Conservation (phyloP, 1,140 invertebrate genomes). For the Amphibalanus amphitrite region DNA sequence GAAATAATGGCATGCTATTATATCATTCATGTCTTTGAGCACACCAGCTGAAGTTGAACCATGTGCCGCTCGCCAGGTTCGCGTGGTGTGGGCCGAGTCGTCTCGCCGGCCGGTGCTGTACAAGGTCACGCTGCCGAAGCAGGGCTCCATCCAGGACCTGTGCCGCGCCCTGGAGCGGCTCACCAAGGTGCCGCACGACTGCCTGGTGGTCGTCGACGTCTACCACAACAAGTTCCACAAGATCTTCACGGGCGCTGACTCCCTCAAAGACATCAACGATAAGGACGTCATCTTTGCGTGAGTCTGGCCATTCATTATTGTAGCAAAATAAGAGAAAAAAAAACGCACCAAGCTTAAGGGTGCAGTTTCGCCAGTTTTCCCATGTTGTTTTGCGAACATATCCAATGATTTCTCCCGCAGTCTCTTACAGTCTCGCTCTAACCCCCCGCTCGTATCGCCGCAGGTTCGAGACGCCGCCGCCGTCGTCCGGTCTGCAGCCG, state of each 20-base stretch:
- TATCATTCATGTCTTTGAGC: too few species aligned
- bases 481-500: background rate
- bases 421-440: too few species aligned
- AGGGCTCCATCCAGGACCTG: constrained; percentile 25
- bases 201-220: constrained; percentile 33
- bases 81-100: constrained; percentile 15
- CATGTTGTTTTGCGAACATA: too few species aligned
- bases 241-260: constrained; percentile 29
- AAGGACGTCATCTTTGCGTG: constrained; percentile 34
- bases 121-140: constrained; percentile 32
- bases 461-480: constrained; percentile 1
- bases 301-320: too few species aligned
- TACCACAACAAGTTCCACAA: constrained; percentile 35
- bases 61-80: background rate
- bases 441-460: too few species aligned
- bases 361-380: too few species aligned
- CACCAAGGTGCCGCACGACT: constrained; percentile 23
- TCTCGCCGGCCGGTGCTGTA: constrained; percentile 23
- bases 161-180: constrained; percentile 21
- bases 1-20: too few species aligned
- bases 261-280: constrained; percentile 29
- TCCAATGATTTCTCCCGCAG: too few species aligned
- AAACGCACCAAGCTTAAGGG: too few species aligned
- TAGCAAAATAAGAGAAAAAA: too few species aligned
- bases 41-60: too few species aligned